Conservation (phyloP, 1,140 invertebrate genomes). For the Drosophila melanica region DNA sequence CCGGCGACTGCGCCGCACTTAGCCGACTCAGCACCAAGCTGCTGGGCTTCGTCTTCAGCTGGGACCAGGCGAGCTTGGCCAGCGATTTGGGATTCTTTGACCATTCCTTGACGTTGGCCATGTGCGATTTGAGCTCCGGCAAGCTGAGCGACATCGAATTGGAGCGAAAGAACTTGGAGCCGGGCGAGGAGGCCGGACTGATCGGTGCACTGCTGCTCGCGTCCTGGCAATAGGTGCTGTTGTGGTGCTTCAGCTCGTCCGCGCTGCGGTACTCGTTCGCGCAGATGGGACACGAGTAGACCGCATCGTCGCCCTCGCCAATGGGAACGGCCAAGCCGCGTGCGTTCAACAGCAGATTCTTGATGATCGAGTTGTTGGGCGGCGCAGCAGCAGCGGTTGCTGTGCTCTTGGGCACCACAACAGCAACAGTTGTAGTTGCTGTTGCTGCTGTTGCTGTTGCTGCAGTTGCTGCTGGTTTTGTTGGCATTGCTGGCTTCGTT, state of each 20-base stretch:
- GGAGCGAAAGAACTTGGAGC: conserved; percentile 74
- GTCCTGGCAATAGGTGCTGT: conserved; percentile 87
- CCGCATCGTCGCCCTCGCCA: conserved; percentile 85
- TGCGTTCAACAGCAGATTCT: conserved; percentile 91
- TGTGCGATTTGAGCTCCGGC: conserved; percentile 84
- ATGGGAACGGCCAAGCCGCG: conserved; percentile 84
- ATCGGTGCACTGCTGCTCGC: conserved; percentile 78
- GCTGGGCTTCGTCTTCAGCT: conserved; percentile 84
- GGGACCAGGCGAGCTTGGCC: conserved; percentile 79
- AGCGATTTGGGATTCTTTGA: conserved; percentile 81
- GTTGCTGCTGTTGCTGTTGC: conserved; percentile 3
- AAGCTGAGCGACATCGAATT: conserved; percentile 86
- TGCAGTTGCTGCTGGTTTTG: neutral
- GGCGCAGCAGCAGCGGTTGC: conserved; percentile 24
- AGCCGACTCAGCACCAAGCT: conserved; percentile 84
- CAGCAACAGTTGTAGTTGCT: conserved; percentile 1
- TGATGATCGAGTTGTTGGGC: conserved; percentile 90
- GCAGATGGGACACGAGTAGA: conserved; percentile 87
- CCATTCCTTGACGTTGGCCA: too few species aligned
- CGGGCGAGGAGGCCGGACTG: conserved; percentile 75
- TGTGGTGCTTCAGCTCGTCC: conserved; percentile 89
- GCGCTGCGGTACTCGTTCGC: conserved; percentile 88
- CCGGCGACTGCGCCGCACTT: conserved; percentile 67
- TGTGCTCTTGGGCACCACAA: conserved; percentile 10
- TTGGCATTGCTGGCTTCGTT: conserved; percentile 6